These are phyloP conservation scores for Melanostoma scalare DNA, from an alignment of 2,888 invertebrate species.

Conservation along the genomic window DNA sequence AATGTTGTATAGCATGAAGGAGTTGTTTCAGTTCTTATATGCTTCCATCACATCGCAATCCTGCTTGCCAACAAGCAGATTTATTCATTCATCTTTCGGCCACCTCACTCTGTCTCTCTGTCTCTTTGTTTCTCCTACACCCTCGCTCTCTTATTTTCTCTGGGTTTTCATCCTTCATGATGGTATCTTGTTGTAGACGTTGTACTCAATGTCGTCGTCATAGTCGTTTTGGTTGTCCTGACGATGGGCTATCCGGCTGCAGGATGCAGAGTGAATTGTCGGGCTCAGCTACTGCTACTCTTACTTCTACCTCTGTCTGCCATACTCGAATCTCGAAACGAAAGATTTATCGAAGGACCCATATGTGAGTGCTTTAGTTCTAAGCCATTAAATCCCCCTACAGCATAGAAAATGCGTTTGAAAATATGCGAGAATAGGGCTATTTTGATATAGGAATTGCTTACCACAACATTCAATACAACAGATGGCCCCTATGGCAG, in stretches of 20 bases:
- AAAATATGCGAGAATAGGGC: constrained; percentile 38
- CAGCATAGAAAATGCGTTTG: constrained; percentile 31
- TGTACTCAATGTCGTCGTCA: neutral
- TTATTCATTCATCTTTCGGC: constrained; percentile 30
- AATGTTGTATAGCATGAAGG: constrained; percentile 12
- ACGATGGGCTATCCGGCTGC: neutral
- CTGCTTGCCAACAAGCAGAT: constrained; percentile 44
- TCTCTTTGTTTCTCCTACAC: neutral
- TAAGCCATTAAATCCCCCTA: constrained; percentile 65
- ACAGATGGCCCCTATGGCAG: constrained; percentile 48
- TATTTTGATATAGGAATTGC: constrained; percentile 38
- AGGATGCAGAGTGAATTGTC: constrained; percentile 4
- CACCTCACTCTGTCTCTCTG: neutral
- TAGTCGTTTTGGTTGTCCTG: neutral
- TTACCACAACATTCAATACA: constrained; percentile 59
- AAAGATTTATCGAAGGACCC: constrained; percentile 61
- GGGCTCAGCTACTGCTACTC: constrained; percentile 8
- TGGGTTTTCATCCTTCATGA: constrained; percentile 16
- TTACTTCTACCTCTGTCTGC: no score
- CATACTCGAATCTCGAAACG: constrained; percentile 8
- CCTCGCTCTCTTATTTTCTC: constrained; percentile 6
- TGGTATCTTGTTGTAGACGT: constrained; percentile 17
- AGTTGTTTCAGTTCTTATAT: constrained; percentile 16
- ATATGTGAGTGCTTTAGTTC: constrained; percentile 53
- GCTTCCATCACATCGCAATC: constrained; percentile 12